Evolutionary conservation across 1,140 invertebrate genomes (phyloP).

Genomic region (Scaptomyza pallida): DNA sequence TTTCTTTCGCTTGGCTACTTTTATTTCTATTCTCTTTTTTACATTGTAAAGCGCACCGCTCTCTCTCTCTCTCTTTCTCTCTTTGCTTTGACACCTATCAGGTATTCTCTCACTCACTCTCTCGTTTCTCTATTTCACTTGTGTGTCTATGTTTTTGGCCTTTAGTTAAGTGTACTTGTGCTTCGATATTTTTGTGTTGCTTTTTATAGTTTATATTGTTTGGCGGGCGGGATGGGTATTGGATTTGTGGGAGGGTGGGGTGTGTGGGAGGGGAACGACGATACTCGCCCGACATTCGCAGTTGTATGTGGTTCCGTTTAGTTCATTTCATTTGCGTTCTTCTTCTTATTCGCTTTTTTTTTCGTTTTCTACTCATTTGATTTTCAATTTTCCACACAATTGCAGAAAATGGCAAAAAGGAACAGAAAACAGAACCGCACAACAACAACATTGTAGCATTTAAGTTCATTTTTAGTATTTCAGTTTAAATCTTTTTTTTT

Average conservation of each 20-base stretch:
- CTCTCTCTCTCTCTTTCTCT: background rate
- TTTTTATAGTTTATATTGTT: constrained; percentile 79
- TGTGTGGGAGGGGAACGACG: constrained; percentile 33
- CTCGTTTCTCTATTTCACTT: constrained; percentile 32
- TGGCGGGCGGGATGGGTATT: constrained; percentile 47
- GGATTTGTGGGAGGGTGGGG: too few species aligned
- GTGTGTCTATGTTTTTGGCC: constrained; percentile 61
- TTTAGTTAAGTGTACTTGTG: constrained; percentile 72
- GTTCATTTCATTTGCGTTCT: constrained; percentile 18
- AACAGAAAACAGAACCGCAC: constrained; percentile 35
- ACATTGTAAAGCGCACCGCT: constrained; percentile 41
- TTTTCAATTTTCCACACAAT: constrained; percentile 82
- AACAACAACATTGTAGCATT: constrained; percentile 43
- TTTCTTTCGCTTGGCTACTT: constrained; percentile 36
- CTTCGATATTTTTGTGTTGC: constrained; percentile 75
- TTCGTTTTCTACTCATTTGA: constrained; percentile 57
- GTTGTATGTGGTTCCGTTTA: constrained; percentile 19
- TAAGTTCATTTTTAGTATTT: constrained; percentile 65
- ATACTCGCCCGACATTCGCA: too few species aligned
- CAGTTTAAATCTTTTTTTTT: constrained; percentile 36
- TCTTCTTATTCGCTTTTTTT: constrained; percentile 6
- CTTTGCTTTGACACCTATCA: constrained; percentile 1
- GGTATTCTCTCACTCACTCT: constrained; percentile 5
- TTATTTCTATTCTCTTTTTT: constrained; percentile 39
- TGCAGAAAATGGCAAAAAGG: constrained; percentile 45